phyloP scores from a whole-genome alignment of 1,140 invertebrate genomes.

The Drosophila melanica region DNA sequence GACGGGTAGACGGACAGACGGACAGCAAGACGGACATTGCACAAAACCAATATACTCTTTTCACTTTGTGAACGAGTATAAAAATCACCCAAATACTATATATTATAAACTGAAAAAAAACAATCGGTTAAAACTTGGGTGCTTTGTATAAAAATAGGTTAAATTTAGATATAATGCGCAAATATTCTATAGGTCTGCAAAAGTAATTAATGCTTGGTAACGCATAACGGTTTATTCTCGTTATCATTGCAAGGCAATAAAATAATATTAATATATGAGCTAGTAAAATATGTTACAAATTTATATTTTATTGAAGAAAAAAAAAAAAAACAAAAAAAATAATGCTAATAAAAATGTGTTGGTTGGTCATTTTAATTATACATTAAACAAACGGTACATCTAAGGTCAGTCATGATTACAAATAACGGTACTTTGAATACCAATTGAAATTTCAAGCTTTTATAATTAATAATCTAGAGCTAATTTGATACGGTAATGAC shows the following conservation, averaged over 20 bases:
- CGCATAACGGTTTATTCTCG: too few relatives aligned
- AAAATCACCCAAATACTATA: too few relatives aligned
- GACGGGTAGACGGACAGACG: too few relatives aligned
- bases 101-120: too few relatives aligned
- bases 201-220: too few relatives aligned
- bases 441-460: neutral
- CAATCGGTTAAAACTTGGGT: too few relatives aligned
- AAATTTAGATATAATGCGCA: too few relatives aligned
- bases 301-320: neutral
- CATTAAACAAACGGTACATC: constrained; percentile 1
- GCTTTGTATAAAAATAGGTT: too few relatives aligned
- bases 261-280: neutral
- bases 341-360: neutral
- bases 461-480: neutral
- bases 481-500: neutral
- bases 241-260: neutral
- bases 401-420: neutral
- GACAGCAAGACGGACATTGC: too few relatives aligned
- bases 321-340: neutral
- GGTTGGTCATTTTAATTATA: neutral
- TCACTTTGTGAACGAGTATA: too few relatives aligned
- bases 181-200: too few relatives aligned
- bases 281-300: neutral
- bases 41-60: too few relatives aligned
- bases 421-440: neutral